Evolutionary conservation across 2,113 vertebrate genomes (phyloP), one percentile per base, ranked within the genome.

Genomic region (Urocynchramus pylzowi): DNA sequence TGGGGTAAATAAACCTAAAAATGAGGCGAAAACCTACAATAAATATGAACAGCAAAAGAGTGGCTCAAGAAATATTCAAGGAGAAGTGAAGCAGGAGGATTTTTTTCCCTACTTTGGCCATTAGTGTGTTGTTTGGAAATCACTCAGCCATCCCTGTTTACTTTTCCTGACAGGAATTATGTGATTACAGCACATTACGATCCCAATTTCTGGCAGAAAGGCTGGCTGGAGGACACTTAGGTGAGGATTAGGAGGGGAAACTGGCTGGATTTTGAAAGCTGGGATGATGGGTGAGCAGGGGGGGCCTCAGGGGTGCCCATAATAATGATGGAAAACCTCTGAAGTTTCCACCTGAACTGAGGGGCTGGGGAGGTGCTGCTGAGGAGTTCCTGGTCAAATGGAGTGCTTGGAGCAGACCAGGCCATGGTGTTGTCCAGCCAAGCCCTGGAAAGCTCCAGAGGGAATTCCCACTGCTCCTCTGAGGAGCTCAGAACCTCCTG

Each of bases 151-250:
- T 75, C 71, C 86, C 89, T 97, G 94, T 97, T 97, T 97, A 92
- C 93, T 95, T 95, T 96, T 96, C 39, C 93, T 96, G 96, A 92
- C 94, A 95, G 94, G 96, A 95, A 92, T 96, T 93, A 95, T 81
- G 94, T 87, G 91, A 97, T 95, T 96, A 97, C 91, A 84, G 89
- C 93, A 52, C 93, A 95, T 95, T 95, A 95, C 60, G 49, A 52
- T 70, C 86, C 91, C 86, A 90, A 64, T 95, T 95, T 92, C 77
- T 81, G 80, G 84, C 86, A 91, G 89, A 63, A 90, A 41, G 47
- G 80, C 84, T 84, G 70, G 84, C 93, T 92, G 47, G 86, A 89
- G 93, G 89, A 74, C 73, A 52, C 93, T 96, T 89, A 90, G 73
- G 68, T 93, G 80, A n/a, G 80, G 86, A 61, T 95, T 81, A 84